Evolutionary conservation across 2,113 vertebrate species (phyloP).

Genomic region (Cygnus buccinator): DNA sequence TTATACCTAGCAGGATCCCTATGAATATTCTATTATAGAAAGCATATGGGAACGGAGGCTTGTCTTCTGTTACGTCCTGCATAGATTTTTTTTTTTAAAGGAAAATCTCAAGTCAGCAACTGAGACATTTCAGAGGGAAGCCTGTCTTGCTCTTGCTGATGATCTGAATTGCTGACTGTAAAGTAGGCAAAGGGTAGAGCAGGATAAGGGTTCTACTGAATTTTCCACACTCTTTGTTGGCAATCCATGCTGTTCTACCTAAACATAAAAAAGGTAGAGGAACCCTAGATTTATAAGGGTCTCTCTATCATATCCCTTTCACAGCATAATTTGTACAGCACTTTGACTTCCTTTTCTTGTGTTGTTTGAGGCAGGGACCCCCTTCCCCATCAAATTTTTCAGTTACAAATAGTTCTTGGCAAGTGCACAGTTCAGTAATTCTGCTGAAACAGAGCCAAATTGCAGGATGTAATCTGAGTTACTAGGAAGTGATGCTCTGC

Average conservation of each 20-base stretch:
- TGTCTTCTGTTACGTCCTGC: not conserved
- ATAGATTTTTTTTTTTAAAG: not conserved
- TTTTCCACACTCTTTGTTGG: not conserved
- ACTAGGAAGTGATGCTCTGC: not conserved
- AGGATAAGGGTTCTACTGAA: not conserved
- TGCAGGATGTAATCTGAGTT: not conserved
- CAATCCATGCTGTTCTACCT: not conserved
- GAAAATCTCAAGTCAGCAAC: not conserved
- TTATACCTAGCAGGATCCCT: not conserved
- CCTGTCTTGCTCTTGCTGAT: not conserved
- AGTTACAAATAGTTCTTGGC: not conserved
- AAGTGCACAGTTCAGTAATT: not conserved
- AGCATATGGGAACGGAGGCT: rapidly evolving
- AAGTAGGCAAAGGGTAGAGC: not conserved
- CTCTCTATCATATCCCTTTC: not conserved
- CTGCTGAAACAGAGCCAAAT: not conserved
- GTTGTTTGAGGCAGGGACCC: not conserved
- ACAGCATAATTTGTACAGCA: not conserved
- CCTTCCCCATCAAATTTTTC: not conserved
- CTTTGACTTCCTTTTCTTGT: not conserved
- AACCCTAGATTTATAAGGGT: not conserved
- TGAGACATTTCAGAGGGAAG: not conserved
- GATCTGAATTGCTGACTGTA: not conserved
- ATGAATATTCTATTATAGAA: not conserved
- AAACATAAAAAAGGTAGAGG: not conserved